A percentile compares a stretch with the other conserved stretches of the same genome.
Evolutionary conservation across 2,113 vertebrate species (phyloP).

Genomic region (Xiphias gladius): DNA sequence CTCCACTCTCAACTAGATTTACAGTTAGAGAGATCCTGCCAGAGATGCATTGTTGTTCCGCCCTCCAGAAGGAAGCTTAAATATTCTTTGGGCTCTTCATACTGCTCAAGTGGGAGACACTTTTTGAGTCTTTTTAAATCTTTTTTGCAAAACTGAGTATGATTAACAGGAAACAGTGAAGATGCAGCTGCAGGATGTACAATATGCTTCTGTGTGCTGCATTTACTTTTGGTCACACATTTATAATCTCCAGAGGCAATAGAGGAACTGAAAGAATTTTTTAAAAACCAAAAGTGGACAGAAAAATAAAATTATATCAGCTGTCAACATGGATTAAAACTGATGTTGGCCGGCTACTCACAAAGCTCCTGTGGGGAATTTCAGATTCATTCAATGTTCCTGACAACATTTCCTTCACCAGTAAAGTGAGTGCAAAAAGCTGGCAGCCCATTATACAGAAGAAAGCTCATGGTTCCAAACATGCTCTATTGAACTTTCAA

Average conservation of each 20-base stretch:
- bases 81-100: conserved; percentile 33
- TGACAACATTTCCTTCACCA: neutral
- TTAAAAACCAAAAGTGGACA: neutral
- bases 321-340: conserved; percentile 20
- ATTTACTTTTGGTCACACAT: conserved; percentile 16
- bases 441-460: neutral
- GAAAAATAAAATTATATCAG: conserved; percentile 15
- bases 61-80: conserved; percentile 25
- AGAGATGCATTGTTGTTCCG: conserved; percentile 42
- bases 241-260: conserved; percentile 4
- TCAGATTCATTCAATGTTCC: conserved; percentile 4
- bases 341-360: conserved; percentile 8
- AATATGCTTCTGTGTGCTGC: neutral
- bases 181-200: neutral
- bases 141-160: conserved; percentile 27
- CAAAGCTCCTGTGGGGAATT: conserved; percentile 9
- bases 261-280: neutral
- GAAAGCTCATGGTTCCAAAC: conserved; percentile 5
- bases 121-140: conserved; percentile 28
- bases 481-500: conserved; percentile 17
- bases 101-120: conserved; percentile 3
- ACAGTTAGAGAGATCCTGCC: conserved; percentile 33
- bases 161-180: neutral
- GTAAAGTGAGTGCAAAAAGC: conserved; percentile 4
- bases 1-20: conserved; percentile 43